Base-by-base conservation (phyloP, 2,888 invertebrate species). In the Stratiomys singularior region DNA sequence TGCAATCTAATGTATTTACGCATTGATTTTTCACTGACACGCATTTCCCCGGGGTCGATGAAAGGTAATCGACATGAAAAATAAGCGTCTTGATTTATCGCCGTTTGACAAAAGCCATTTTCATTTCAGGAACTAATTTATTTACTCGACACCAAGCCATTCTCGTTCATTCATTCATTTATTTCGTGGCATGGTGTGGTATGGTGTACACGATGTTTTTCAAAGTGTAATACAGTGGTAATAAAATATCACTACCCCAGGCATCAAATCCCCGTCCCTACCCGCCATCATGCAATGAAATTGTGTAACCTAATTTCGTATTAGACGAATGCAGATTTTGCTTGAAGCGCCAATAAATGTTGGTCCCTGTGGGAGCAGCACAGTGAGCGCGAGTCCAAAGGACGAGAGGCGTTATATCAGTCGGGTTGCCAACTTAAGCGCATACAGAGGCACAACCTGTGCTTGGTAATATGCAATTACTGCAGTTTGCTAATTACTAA, bases 61-160 rank as follows among this genome's bases (percentile, higher is more conserved):
- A 67, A 67, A 67, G 67, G 67, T 67, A 67, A 44, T 44, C 46
- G 67, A 67, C 46, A 67, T 67, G 67, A 67, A 67, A 67, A 67
- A 37, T 44, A 67, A 67, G 67, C 46, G 67, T 67, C 44, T 67
- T 67, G 67, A 67, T 67, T 67, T 67, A 67, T 67, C 37, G 46
- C 46, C 44, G 44, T 67, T 67, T 67, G 67, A 67, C 67, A 44
- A 67, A 67, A 67, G 67, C 67, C 23, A 67, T 67, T 67, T 67
- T 67, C 67, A 67, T 67, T 67, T 67, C 46, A 67, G 67, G 67
- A 67, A 67, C 67, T 67, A 67, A 67, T 67, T 67, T 67, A 46
- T 67, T 67, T 67, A 67, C 44, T 37, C 67, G 44, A 67, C 67
- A 46, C 67, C 67, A 11, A 28, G 37, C 5, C 37, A 37, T 37